Evolutionary conservation across 2,113 vertebrate genomes (phyloP).

Genomic region (Buteo buteo): DNA sequence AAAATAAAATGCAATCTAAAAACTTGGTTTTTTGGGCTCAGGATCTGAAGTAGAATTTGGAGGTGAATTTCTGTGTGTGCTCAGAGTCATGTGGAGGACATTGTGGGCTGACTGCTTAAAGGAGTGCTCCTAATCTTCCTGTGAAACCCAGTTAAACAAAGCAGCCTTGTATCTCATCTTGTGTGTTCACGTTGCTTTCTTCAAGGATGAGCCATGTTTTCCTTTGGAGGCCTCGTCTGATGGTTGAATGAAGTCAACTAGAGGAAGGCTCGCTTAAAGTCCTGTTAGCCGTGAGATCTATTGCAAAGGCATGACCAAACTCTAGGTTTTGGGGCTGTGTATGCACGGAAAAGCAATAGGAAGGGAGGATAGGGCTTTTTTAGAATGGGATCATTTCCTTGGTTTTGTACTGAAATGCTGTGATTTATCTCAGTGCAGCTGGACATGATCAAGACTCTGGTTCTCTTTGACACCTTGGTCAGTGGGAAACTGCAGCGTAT

Average conservation of each 20-base stretch:
- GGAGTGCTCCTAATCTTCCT: not conserved
- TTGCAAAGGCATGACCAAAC: not conserved
- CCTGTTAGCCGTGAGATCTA: not conserved
- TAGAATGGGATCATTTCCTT: not conserved
- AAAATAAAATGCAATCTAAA: not conserved
- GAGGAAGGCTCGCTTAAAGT: not conserved
- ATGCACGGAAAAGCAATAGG: not conserved
- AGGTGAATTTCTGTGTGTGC: not conserved
- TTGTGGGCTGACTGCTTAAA: not conserved
- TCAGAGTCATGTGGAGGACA: no score
- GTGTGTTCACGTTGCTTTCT: not conserved
- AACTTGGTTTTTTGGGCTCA: not conserved
- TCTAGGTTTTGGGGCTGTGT: not conserved
- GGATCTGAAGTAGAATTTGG: not conserved
- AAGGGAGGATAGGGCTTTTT: not conserved
- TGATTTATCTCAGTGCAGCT: not conserved
- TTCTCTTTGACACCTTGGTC: not conserved
- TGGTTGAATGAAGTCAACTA: fast-evolving
- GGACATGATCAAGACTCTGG: no score
- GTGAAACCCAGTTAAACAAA: not conserved
- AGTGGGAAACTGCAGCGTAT: not conserved
- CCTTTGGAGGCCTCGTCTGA: not conserved
- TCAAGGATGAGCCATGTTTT: not conserved
- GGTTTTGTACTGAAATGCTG: not conserved
- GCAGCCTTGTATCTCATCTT: not conserved